Evolutionary conservation across 2,113 vertebrate genomes (phyloP), one percentile per base, ranked within the genome.

Genomic region (Macaca nemestrina): DNA sequence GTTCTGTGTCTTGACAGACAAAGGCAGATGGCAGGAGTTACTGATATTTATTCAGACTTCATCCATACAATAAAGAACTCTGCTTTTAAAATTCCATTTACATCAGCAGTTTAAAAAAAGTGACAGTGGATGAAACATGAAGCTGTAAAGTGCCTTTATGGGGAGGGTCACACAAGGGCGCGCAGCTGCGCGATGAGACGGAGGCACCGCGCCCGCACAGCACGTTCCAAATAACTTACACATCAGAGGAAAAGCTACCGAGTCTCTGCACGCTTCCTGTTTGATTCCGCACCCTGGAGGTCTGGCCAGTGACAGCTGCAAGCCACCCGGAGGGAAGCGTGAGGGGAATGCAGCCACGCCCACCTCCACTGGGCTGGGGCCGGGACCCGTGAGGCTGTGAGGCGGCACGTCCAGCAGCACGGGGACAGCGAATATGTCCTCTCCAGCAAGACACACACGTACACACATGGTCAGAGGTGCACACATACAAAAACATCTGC

Each of bases 141-240:
- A 50, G 97, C 95, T 98, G 93, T 99, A 98, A 99, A 99, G 98
- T 99, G 98, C 98, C 96, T 93, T 96, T 91, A 97, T 80, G 93
- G 97, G 93, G 96, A 81, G 73, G 97, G 95, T 48, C 96, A 85
- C 89, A 89, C 92, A 93, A 90, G 64, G 95, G 94, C 5, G 83
- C 92, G 73, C 92, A 59, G 8, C 9, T 75, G 86, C 72, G 17
- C 35, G 50, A 43, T 14, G 88, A 90, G 95, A 90, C 5, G 64
- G 96, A 50, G 18, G 3, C 95, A 86, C 0, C 45, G 84, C 35
- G 84, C 92, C 83, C 27, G 57, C 75, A 88, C 83, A 52, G 61
- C 40, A 95, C 97, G 98, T 52, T 98, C 98, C 97, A 98, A 97
- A 98, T 98, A 98, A 98, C 88, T 98, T 98, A 98, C 35, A 95